These are phyloP conservation scores for Orthonevra nobilis DNA, from an alignment of 2,888 invertebrate species.

Conservation along the genomic window DNA sequence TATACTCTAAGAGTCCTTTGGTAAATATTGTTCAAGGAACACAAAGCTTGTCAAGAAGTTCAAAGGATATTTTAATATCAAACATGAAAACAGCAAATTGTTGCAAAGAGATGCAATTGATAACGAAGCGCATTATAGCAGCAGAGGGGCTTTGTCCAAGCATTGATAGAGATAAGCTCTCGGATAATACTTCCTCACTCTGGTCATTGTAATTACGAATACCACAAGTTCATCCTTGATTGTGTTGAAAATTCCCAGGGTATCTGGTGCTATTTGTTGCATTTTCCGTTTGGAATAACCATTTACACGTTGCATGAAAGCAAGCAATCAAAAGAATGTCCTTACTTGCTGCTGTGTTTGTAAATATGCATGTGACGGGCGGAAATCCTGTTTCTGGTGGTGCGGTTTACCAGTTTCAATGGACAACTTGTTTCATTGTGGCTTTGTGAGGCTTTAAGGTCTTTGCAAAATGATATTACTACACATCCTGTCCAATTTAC, in stretches of 20 bases:
- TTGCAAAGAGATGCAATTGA: not conserved
- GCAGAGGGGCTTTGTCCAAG: not conserved
- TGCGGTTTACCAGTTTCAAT: conserved; percentile 28
- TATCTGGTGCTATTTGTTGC: conserved; percentile 9
- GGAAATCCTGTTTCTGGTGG: conserved; percentile 22
- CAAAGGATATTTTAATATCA: not conserved
- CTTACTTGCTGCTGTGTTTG: conserved; percentile 24
- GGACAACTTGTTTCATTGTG: conserved; percentile 23
- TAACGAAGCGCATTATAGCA: not conserved
- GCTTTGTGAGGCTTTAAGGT: conserved; percentile 12
- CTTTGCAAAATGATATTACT: not conserved
- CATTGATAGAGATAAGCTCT: not conserved
- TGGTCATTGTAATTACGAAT: conserved; percentile 1
- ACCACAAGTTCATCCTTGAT: conserved; percentile 30
- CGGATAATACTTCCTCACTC: not conserved
- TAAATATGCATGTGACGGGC: conserved; percentile 19
- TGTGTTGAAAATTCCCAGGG: not conserved
- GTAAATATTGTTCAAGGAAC: no score
- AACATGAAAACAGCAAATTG: conserved; percentile 5
- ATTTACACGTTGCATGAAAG: conserved; percentile 6
- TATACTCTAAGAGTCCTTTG: no score
- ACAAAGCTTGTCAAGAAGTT: no score
- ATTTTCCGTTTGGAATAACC: not conserved
- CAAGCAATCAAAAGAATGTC: conserved; percentile 26
- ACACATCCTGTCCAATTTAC: no score